Conservation (phyloP, 2,888 invertebrate species). For the Himalopsyche japonica region DNA sequence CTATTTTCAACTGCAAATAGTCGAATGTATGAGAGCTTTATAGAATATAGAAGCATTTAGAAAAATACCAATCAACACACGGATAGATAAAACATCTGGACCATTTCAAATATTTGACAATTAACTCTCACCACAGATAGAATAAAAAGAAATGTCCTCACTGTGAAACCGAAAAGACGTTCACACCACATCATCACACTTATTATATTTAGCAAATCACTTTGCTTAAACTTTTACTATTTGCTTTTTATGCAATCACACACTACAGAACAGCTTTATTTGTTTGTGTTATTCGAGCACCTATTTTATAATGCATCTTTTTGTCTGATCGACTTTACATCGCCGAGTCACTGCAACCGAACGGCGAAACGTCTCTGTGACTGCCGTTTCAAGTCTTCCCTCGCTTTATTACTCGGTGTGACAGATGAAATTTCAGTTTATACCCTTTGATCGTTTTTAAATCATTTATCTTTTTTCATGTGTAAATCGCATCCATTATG, state of each 20-base stretch:
- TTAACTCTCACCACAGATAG: neutral
- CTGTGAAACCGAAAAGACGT: neutral
- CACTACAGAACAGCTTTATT: neutral
- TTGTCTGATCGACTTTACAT: neutral
- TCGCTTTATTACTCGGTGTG: neutral
- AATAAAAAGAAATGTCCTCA: neutral
- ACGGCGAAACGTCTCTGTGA: neutral
- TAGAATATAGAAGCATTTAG: neutral
- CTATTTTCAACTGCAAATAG: neutral
- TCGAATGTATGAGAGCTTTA: neutral
- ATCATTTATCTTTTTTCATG: neutral
- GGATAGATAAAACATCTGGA: neutral
- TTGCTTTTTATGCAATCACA: neutral
- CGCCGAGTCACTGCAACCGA: neutral
- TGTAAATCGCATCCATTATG: neutral
- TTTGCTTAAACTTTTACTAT: neutral
- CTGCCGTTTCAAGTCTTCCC: neutral
- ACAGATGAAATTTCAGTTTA: neutral
- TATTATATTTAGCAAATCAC: neutral
- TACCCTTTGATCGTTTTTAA: neutral
- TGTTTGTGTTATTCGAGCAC: neutral
- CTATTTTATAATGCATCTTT: conserved; percentile 1
- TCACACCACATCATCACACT: neutral
- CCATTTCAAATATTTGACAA: neutral
- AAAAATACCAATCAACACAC: neutral